Evolutionary conservation across 2,888 invertebrate genomes (phyloP), one percentile per base, ranked within the genome.

Genomic region (Cephonodes hylas): DNA sequence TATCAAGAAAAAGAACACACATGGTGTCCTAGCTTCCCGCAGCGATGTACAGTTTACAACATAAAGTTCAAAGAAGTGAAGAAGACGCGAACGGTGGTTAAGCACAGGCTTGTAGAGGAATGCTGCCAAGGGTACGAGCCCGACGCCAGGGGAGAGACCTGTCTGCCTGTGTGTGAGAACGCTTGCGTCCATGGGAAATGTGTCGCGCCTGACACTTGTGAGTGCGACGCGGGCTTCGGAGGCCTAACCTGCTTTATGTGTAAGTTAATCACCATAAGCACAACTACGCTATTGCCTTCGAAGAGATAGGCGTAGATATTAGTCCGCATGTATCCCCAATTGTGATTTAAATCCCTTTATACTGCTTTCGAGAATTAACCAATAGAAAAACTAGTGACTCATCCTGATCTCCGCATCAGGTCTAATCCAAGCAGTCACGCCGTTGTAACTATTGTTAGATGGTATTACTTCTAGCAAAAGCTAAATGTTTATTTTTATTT

Each of bases 241-340:
- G 98, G 98, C 62, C 96, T 96, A n/a, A 94, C 95, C 60, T 98
- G 98, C 88, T 96, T 97, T 89, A 95, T 97, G 86, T 96, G 98
- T 98, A 93, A 95, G 97, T 94, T 68, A n/a, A n/a, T 48, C 60
- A 38, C 46, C 22, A 61, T 69, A 38, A 22, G 8, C 45, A 45
- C n/a, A n/a, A n/a, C n/a, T 46, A 34, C 23, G 38, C 46, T 58
- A 58, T 25, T n/a, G n/a, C n/a, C n/a, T n/a, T 13, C n/a, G 38
- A n/a, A n/a, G n/a, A n/a, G n/a, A n/a, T n/a, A n/a, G n/a, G n/a
- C n/a, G n/a, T n/a, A n/a, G n/a, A n/a, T n/a, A n/a, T n/a, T n/a
- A n/a, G n/a, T n/a, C n/a, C n/a, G n/a, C n/a, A n/a, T n/a, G n/a
- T n/a, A n/a, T n/a, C n/a, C n/a, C n/a, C n/a, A n/a, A n/a, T n/a